phyloP scores from a whole-genome alignment of 1,140 invertebrate genomes.

The Pogonomyrmex californicus region DNA sequence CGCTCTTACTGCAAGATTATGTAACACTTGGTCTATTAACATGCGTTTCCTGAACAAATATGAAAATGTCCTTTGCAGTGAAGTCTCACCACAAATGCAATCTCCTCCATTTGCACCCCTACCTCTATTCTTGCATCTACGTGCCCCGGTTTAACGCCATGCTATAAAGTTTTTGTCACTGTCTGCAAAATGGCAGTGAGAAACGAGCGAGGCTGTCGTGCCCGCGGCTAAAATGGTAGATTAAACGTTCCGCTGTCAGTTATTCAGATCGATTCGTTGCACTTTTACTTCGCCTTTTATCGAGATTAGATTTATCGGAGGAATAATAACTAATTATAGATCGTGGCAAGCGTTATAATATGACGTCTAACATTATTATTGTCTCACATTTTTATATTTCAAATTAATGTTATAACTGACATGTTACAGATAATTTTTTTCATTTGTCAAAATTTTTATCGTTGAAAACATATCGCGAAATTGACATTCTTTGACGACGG shows the following conservation, averaged over 20 bases:
- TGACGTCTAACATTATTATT: conserved; percentile 35
- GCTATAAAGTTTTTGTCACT: conserved; percentile 75
- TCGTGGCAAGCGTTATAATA: conserved; percentile 29
- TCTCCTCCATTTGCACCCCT: conserved; percentile 63
- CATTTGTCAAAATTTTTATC: neutral
- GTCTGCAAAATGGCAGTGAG: conserved; percentile 75
- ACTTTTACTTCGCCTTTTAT: conserved; percentile 62
- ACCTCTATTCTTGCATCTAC: conserved; percentile 62
- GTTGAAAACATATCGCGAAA: neutral
- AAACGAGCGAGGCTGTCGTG: conserved; percentile 72
- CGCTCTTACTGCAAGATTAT: neutral
- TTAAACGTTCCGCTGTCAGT: conserved; percentile 71
- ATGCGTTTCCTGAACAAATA: conserved; percentile 66
- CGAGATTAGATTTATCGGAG: conserved; percentile 59
- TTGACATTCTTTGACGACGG: conserved; percentile 21
- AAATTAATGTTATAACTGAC: neutral
- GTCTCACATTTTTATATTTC: neutral
- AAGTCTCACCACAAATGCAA: conserved; percentile 65
- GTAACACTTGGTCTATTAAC: conserved; percentile 46
- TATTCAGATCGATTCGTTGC: conserved; percentile 67
- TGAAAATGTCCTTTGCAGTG: conserved; percentile 62
- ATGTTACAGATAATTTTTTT: neutral
- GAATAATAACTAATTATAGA: conserved; percentile 59
- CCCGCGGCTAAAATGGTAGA: conserved; percentile 71
- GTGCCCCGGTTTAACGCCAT: conserved; percentile 68